Conservation (phyloP, 2,797 vertebrate genomes). For the Buphagus erythrorhynchus region DNA sequence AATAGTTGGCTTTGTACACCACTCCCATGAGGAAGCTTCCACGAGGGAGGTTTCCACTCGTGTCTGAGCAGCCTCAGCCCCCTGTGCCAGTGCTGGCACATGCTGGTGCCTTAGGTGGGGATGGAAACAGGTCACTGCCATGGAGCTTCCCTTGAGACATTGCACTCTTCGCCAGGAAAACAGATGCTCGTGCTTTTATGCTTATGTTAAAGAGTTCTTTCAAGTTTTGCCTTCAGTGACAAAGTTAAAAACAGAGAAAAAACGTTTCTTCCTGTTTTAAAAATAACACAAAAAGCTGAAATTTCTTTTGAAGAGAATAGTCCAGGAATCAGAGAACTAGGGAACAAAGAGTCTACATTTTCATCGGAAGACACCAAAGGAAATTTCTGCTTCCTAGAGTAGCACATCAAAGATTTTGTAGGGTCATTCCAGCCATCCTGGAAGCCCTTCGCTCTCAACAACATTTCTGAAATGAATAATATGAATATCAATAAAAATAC, state of each 20-base stretch:
- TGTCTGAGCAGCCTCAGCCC: neutral
- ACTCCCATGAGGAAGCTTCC: neutral
- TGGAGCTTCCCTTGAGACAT: neutral
- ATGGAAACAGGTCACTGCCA: neutral
- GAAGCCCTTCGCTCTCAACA: neutral
- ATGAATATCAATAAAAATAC: neutral
- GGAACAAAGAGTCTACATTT: conserved; percentile 48
- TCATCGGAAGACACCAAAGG: conserved; percentile 69
- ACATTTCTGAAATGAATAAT: neutral
- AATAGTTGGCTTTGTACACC: neutral
- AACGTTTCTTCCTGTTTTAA: conserved; percentile 52
- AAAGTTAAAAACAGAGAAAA: conserved; percentile 42
- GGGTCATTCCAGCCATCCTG: conserved; percentile 39
- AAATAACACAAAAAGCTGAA: conserved; percentile 57
- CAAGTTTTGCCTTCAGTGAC: conserved; percentile 44
- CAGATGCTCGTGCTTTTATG: neutral
- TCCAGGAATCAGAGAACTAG: conserved; percentile 4
- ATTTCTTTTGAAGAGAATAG: conserved; percentile 58
- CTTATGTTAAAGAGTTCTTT: conserved; percentile 33
- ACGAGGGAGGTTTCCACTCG: neutral
- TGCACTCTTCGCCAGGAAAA: neutral
- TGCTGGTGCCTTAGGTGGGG: neutral
- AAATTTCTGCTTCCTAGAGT: conserved; percentile 78
- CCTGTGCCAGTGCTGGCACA: neutral
- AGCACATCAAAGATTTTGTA: conserved; percentile 74